Evolutionary conservation across 2,113 vertebrate species (phyloP).

Genomic region (Felis chaus): DNA sequence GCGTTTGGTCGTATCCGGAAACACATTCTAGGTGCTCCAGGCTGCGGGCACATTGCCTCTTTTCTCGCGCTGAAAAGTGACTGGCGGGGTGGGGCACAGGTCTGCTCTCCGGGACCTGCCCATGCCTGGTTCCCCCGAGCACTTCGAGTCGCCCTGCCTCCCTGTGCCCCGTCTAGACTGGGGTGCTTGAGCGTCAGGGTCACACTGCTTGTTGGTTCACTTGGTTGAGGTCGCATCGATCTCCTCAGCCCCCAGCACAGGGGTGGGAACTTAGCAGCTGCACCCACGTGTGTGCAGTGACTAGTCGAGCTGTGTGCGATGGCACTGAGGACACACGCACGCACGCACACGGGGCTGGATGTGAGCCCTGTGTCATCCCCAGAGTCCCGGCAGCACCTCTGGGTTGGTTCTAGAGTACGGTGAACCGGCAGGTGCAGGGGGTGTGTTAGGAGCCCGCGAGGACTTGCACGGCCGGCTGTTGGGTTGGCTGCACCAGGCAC

Average conservation of each 20-base stretch:
- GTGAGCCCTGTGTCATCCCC: accelerated
- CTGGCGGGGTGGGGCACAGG: background rate
- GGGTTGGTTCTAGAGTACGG: background rate
- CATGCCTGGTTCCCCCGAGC: background rate
- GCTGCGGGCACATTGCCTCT: background rate
- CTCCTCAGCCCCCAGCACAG: background rate
- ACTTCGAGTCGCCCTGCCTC: accelerated
- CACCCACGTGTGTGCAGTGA: accelerated
- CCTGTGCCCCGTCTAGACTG: background rate
- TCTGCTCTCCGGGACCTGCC: too few species aligned
- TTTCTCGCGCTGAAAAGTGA: too few species aligned
- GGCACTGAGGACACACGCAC: too few species aligned
- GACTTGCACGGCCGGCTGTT: accelerated
- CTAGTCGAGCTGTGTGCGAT: accelerated
- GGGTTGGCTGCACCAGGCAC: background rate
- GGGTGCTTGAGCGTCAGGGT: accelerated
- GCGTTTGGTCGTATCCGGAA: background rate
- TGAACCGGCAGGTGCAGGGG: accelerated
- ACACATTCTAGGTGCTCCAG: background rate
- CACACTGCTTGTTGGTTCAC: accelerated
- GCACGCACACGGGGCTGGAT: background rate
- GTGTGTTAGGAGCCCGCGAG: background rate
- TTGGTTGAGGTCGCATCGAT: accelerated
- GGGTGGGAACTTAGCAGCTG: background rate
- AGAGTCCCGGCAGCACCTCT: background rate